These are phyloP conservation scores for Myocastor coypus DNA, from an alignment of 2,113 vertebrate species.

Conservation along the genomic window DNA sequence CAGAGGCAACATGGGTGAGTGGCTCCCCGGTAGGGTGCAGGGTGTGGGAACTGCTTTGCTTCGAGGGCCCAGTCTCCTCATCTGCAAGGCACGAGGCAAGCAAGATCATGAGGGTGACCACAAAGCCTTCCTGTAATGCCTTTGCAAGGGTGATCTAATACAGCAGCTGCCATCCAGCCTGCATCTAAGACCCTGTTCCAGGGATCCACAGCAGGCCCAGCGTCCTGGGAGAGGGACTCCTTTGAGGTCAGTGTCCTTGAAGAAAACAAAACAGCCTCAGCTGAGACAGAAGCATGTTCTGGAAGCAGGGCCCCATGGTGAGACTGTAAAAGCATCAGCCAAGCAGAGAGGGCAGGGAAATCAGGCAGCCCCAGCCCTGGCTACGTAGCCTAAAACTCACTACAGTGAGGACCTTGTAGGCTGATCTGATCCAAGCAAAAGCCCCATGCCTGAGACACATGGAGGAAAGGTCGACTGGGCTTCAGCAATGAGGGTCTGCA, in stretches of 20 bases:
- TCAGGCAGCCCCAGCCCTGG: neutral
- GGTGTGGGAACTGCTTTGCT: neutral
- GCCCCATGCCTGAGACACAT: fast-evolving
- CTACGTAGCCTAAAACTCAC: neutral
- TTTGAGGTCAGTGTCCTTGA: neutral
- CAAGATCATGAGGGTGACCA: no score
- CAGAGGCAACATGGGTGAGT: neutral
- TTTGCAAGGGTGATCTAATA: fast-evolving
- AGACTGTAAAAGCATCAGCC: neutral
- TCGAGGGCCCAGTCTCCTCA: neutral
- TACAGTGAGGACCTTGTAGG: neutral
- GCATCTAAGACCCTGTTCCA: neutral
- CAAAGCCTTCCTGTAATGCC: neutral
- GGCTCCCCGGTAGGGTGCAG: neutral
- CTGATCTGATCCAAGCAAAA: no score
- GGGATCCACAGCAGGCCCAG: neutral
- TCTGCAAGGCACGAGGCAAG: neutral
- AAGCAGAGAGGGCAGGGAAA: neutral
- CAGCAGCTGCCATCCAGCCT: fast-evolving
- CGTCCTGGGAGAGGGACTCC: neutral
- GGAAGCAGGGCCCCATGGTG: fast-evolving
- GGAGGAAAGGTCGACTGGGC: neutral
- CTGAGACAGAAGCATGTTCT: neutral
- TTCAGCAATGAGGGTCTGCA: neutral
- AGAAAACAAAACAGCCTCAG: neutral